Percentiles rank a stretch among this genome's conserved stretches.
phyloP scores from a whole-genome alignment of 2,797 vertebrate species.

The Chaetophractus vellerosus region DNA sequence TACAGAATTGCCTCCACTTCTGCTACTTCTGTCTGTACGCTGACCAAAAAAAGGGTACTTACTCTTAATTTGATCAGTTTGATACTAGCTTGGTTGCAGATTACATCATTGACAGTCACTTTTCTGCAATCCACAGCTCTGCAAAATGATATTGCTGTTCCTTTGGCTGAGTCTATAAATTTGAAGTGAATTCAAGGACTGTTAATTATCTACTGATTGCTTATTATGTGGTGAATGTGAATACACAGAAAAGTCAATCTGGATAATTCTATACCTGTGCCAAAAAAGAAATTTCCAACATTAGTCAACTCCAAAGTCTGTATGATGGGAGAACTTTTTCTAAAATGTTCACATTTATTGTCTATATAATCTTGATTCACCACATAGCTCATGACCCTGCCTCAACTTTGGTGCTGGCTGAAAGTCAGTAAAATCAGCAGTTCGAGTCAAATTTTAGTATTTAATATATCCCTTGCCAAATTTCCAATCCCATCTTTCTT shows the following conservation, averaged over 20 bases:
- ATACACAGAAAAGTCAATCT: conserved; percentile 7
- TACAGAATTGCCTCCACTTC: neutral
- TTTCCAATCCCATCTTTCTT: conserved; percentile 40
- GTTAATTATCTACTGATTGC: conserved; percentile 65
- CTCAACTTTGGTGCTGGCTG: neutral
- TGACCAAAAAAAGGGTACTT: neutral
- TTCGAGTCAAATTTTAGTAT: neutral
- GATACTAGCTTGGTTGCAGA: neutral
- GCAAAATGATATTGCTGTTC: conserved; percentile 28
- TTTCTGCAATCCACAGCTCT: neutral
- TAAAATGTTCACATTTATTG: neutral
- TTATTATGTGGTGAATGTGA: conserved; percentile 54
- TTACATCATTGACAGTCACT: conserved; percentile 22
- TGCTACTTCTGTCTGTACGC: neutral
- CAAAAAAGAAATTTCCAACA: conserved; percentile 46
- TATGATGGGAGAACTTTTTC: neutral
- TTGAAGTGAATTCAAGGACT: conserved; percentile 47
- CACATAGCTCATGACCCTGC: neutral
- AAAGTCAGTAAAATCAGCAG: conserved; percentile 45
- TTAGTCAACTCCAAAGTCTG: neutral
- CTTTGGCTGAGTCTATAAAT: conserved; percentile 19
- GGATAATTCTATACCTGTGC: conserved; percentile 29
- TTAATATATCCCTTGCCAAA: conserved; percentile 2
- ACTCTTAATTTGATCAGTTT: conserved; percentile 30
- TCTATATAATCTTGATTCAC: neutral